Conservation (phyloP, 2,113 vertebrate species). For the Cryptoleucopteryx plumbea region DNA sequence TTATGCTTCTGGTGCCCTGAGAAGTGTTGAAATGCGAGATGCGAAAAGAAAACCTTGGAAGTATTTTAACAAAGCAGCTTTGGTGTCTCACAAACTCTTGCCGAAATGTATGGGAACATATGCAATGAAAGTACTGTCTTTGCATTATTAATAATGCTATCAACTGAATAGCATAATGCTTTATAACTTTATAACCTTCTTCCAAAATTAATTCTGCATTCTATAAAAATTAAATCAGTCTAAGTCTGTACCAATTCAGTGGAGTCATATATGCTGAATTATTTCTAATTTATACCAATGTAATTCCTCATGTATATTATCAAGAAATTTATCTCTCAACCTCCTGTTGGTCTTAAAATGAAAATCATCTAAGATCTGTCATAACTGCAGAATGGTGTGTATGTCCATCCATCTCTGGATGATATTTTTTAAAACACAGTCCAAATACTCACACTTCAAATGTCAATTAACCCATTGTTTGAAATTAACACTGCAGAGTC, state of each 20-base stretch:
- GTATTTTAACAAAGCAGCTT: slow-evolving; percentile 17
- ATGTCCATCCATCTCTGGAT: not conserved
- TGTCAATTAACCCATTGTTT: not conserved
- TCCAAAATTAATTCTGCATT: not conserved
- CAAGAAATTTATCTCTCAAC: not conserved
- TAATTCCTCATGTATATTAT: not conserved
- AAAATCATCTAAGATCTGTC: not conserved
- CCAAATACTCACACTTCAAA: not conserved
- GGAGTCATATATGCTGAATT: not conserved
- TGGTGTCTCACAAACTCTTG: not conserved
- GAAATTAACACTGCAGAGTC: not conserved
- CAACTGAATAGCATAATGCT: not conserved
- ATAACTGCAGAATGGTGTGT: not conserved
- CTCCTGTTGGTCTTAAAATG: not conserved
- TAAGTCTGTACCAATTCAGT: not conserved
- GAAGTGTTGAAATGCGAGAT: not conserved
- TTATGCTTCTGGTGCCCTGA: not conserved
- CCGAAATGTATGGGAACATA: not conserved
- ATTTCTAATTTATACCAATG: not conserved
- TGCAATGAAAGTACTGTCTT: not conserved
- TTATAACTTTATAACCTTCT: not conserved
- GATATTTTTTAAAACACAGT: not conserved
- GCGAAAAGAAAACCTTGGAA: not conserved
- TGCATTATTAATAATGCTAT: slow-evolving; percentile 2
- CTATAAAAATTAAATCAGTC: not conserved